A percentile compares a stretch with the other conserved stretches of the same genome.
These are phyloP conservation scores for Nebria salina DNA, from an alignment of 2,888 invertebrate genomes.

Conservation along the genomic window DNA sequence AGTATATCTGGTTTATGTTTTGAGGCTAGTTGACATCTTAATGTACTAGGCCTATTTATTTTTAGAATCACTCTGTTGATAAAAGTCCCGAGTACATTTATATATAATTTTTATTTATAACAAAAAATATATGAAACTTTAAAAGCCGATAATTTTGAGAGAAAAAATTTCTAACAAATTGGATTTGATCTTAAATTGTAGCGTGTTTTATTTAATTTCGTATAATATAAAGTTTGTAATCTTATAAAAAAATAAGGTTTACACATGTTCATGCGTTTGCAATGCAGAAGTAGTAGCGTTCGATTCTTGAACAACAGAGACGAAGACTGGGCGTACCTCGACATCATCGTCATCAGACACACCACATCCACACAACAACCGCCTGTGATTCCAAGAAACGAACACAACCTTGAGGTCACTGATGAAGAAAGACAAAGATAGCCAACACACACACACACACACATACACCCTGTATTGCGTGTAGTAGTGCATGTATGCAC, in stretches of 20 bases:
- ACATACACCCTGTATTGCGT: not conserved
- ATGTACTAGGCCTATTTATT: constrained; percentile 1
- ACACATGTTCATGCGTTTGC: not conserved
- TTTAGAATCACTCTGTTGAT: not conserved
- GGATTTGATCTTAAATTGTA: too few relatives aligned
- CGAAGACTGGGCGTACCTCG: not conserved
- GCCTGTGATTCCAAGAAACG: not conserved
- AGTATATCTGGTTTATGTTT: constrained; percentile 1
- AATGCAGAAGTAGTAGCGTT: not conserved
- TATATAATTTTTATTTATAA: not conserved
- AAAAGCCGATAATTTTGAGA: too few relatives aligned
- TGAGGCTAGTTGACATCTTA: not conserved
- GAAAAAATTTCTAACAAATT: too few relatives aligned
- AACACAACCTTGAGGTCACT: not conserved
- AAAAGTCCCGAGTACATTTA: not conserved
- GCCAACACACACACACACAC: not conserved
- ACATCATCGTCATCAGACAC: constrained; percentile 1
- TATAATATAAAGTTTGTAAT: too few relatives aligned
- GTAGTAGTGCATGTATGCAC: not conserved
- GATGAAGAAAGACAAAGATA: not conserved
- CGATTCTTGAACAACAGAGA: not conserved
- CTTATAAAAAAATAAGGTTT: not conserved
- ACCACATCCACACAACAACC: not conserved
- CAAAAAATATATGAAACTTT: too few relatives aligned
- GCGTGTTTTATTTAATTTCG: too few relatives aligned